Conservation (phyloP, 2,113 vertebrate species). For the Platichthys flesus region DNA sequence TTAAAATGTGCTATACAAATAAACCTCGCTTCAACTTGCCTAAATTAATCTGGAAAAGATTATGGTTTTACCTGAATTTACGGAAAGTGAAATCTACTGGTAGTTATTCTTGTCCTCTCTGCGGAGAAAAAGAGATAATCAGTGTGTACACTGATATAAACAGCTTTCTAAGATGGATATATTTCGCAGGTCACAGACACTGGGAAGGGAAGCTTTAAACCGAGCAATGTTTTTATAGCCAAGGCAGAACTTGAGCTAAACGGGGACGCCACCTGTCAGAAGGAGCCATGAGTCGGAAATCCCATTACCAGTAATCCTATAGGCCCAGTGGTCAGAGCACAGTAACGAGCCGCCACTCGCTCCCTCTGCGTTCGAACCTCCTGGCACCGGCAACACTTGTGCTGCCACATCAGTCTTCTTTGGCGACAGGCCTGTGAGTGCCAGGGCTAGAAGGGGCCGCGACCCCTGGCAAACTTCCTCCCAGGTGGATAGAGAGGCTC, state of each 20-base stretch:
- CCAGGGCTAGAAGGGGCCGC: constrained; percentile 47
- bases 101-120: background rate
- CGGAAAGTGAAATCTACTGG: background rate
- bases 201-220: constrained; percentile 30
- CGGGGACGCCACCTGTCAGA: constrained; percentile 70
- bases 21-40: no score
- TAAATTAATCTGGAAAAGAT: no score
- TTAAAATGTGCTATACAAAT: no score
- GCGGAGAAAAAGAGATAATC: background rate
- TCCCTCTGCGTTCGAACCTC: background rate
- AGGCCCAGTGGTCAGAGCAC: constrained; percentile 36
- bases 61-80: background rate
- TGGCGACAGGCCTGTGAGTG: constrained; percentile 48
- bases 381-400: constrained; percentile 30
- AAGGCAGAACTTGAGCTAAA: constrained; percentile 68
- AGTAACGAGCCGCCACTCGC: constrained; percentile 33
- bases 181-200: background rate
- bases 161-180: constrained; percentile 5
- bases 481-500: constrained; percentile 38
- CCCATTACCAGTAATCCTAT: constrained; percentile 79
- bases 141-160: background rate
- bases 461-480: constrained; percentile 61
- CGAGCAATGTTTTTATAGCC: constrained; percentile 49
- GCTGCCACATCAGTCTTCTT: constrained; percentile 26
- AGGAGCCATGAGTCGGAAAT: constrained; percentile 71